phyloP scores from a whole-genome alignment of 2,888 invertebrate genomes.

The Stenchaetothrips biformis region DNA sequence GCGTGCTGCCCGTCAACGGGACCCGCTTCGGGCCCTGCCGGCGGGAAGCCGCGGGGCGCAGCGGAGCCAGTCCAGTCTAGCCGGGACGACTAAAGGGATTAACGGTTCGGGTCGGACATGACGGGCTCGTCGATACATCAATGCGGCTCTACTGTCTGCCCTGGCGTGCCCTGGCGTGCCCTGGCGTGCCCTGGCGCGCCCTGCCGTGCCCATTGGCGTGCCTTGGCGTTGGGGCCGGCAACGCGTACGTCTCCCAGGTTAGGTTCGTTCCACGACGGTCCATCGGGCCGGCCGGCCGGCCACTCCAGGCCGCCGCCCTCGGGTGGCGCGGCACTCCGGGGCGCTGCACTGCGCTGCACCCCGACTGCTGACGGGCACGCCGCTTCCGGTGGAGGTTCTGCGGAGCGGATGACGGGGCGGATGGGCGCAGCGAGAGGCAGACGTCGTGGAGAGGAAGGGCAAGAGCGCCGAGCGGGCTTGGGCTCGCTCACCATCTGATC shows the following conservation, averaged over 20 bases:
- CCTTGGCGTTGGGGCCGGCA: too few relatives aligned
- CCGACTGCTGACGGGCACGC: not conserved
- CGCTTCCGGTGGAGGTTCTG: not conserved
- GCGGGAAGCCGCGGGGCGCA: not conserved
- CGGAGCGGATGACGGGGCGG: not conserved
- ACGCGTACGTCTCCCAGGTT: too few relatives aligned
- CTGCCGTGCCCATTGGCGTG: too few relatives aligned
- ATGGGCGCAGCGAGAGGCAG: not conserved
- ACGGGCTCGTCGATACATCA: slow-evolving; percentile 13
- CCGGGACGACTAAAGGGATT: not conserved
- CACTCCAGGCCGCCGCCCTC: too few relatives aligned
- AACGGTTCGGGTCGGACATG: not conserved
- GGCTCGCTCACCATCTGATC: not conserved
- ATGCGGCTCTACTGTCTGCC: not conserved
- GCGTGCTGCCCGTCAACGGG: not conserved
- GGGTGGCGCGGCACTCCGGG: not conserved
- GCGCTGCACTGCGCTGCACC: not conserved
- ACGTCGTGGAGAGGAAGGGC: not conserved
- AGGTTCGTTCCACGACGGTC: too few relatives aligned
- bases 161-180: too few relatives aligned
- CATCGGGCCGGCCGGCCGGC: too few relatives aligned
- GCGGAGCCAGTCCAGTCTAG: not conserved
- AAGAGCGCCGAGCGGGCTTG: not conserved
- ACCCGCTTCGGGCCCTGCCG: not conserved
- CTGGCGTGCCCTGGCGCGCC: too few relatives aligned